Conservation (phyloP, 2,888 invertebrate species). For the Heliconius charithonia region DNA sequence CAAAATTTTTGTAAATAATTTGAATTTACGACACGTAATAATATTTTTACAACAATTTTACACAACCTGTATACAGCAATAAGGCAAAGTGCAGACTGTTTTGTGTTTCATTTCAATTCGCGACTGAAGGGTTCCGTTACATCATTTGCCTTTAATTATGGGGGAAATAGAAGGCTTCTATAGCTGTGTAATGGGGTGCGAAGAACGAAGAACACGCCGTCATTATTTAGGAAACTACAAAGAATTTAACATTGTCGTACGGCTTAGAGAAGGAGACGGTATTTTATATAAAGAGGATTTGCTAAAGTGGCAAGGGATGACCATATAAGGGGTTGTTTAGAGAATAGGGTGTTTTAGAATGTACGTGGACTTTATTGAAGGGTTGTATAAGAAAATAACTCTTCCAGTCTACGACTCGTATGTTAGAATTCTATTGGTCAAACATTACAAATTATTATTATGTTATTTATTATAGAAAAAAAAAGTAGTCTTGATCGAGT, state of each 20-base stretch:
- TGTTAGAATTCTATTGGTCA: neutral
- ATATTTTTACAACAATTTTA: slow-evolving; percentile 3
- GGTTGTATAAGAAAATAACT: neutral
- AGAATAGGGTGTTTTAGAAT: neutral
- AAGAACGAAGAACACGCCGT: slow-evolving; percentile 40
- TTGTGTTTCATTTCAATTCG: slow-evolving; percentile 71
- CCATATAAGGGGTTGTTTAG: slow-evolving; percentile 11
- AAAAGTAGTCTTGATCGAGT: too few species aligned
- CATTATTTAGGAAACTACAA: slow-evolving; percentile 44
- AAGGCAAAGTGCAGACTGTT: slow-evolving; percentile 78
- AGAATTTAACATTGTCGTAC: slow-evolving; percentile 33
- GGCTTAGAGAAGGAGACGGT: neutral
- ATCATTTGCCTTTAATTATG: slow-evolving; percentile 74
- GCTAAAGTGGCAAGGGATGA: slow-evolving; percentile 16
- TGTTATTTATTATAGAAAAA: too few species aligned
- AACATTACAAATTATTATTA: neutral
- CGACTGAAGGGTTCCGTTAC: slow-evolving; percentile 60
- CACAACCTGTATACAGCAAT: slow-evolving; percentile 67
- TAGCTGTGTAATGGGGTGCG: slow-evolving; percentile 45
- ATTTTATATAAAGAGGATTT: slow-evolving; percentile 10
- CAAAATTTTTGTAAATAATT: too few species aligned
- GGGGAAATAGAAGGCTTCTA: slow-evolving; percentile 47
- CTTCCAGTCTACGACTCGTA: neutral
- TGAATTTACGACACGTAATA: neutral
- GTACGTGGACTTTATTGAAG: neutral